Conservation (phyloP, 2,797 vertebrate genomes). For the Nothura maculosa region DNA sequence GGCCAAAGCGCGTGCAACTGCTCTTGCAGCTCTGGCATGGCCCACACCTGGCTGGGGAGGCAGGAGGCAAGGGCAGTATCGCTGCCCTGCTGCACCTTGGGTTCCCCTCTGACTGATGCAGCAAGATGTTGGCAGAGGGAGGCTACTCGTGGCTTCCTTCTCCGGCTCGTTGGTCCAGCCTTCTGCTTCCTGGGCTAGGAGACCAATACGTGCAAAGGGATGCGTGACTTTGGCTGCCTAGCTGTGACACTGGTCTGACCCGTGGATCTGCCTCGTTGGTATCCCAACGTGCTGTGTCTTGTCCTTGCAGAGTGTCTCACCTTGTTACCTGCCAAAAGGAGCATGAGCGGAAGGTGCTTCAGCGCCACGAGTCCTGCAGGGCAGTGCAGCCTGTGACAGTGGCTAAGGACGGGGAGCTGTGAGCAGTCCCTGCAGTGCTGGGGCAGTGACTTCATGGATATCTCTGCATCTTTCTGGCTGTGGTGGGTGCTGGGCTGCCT, state of each 20-base stretch:
- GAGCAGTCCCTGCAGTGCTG: not conserved
- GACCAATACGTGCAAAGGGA: not conserved
- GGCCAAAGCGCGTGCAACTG: not conserved
- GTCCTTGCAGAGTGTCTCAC: not conserved
- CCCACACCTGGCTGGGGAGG: accelerated
- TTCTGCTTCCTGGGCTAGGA: not conserved
- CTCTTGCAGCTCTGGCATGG: not conserved
- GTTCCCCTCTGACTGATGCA: not conserved
- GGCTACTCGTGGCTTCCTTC: not conserved
- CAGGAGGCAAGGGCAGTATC: not conserved
- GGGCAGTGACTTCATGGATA: constrained; percentile 1
- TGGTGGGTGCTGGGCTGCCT: not conserved
- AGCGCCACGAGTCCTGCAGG: not conserved
- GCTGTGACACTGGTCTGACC: not conserved
- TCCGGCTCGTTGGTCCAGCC: not conserved
- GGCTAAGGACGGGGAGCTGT: not conserved
- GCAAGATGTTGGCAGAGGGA: not conserved
- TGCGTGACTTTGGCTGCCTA: not conserved
- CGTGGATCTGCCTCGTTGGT: not conserved
- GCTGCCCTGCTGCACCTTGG: not conserved
- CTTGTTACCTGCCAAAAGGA: not conserved
- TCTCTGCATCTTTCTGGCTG: not conserved
- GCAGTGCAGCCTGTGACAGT: not conserved
- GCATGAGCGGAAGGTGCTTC: not conserved
- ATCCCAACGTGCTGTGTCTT: not conserved